Evolutionary conservation across 2,888 invertebrate species (phyloP).

Genomic region (Venustoraphidia nigricollis): DNA sequence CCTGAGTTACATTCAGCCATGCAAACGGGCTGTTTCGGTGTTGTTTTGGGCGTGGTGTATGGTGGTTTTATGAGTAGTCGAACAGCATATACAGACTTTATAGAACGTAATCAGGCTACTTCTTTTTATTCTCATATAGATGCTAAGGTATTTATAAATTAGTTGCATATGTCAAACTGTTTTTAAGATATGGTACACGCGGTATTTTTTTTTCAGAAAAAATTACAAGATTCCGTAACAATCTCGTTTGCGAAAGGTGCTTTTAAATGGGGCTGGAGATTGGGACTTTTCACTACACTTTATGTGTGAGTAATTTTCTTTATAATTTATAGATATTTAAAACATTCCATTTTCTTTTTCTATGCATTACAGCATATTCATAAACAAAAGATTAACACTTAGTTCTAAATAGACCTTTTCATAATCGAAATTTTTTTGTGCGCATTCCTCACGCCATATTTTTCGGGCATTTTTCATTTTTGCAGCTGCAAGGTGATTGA

Average conservation of each 20-base stretch:
- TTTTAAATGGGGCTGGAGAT: conserved; percentile 49
- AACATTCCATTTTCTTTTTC: no score
- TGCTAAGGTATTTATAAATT: conserved; percentile 45
- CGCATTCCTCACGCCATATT: no score
- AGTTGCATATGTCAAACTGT: conserved; percentile 37
- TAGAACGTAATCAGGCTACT: conserved; percentile 60
- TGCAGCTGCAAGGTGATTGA: no score
- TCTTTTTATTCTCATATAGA: conserved; percentile 45
- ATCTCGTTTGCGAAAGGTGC: conserved; percentile 58
- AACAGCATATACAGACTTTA: conserved; percentile 45
- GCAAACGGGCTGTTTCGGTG: conserved; percentile 41
- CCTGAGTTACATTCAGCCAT: conserved; percentile 42
- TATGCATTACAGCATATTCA: no score
- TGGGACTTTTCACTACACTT: conserved; percentile 47
- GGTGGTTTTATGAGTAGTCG: conserved; percentile 48
- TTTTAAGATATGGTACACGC: neutral
- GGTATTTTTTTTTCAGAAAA: conserved; percentile 34
- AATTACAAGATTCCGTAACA: conserved; percentile 53
- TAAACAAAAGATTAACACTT: no score
- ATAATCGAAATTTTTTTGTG: no score
- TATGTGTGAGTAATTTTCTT: conserved; percentile 57
- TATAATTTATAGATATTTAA: no score
- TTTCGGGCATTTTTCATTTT: no score
- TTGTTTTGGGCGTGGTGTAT: conserved; percentile 43
- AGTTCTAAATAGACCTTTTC: no score